Evolutionary conservation across 2,888 invertebrate genomes (phyloP), one percentile per base, ranked within the genome.

Genomic region (Aphodius sticticus): DNA sequence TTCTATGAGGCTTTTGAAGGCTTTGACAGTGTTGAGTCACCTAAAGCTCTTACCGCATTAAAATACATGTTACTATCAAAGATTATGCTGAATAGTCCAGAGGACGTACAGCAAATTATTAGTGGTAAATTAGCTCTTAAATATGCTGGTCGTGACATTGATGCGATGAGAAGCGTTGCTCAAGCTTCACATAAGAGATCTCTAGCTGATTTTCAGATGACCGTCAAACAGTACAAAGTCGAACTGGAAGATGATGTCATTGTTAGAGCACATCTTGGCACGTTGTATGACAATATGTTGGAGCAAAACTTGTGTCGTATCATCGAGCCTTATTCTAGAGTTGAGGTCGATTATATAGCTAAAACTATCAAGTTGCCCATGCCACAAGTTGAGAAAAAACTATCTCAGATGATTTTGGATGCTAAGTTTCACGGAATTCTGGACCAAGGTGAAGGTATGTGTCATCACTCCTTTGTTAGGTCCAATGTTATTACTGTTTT

Each of bases 1-100:
- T 99, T 99, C 89, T 99, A 99, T 89, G 99, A 99, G 91, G 99
- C 99, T 14, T 99, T 99, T 89, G 99, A 99, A 91, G 98, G 99
- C 84, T 99, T 97, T 89, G 99, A 99, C 89, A 98, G 97, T 84
- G 96, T 98, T 5, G 97, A 98, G 85, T 95, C 94, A 86, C 93
- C 93, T 5, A 97, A 96, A 89, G 99, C 99, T 2, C 90, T 99
- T 37, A 96, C 95, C 35, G 97, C 98, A n/a, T 91, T 99, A 16
- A 99, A 99, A 89, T 99, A 99, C 90, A 99, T 99, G 99, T 92
- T 99, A 85, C 89, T 99, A 84, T 97, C 98, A 81, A 99, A 99
- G 92, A 99, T 99, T 80, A 99, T 99, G 98, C 91, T 99, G 79
- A 97, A 96, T 85, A 97, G 95, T 83, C 97, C 99, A 0, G 99